A percentile compares a stretch with the other conserved stretches of the same genome.
These are phyloP conservation scores for Catamblyrhynchus diadema DNA, from an alignment of 2,797 vertebrate species.

Conservation along the genomic window DNA sequence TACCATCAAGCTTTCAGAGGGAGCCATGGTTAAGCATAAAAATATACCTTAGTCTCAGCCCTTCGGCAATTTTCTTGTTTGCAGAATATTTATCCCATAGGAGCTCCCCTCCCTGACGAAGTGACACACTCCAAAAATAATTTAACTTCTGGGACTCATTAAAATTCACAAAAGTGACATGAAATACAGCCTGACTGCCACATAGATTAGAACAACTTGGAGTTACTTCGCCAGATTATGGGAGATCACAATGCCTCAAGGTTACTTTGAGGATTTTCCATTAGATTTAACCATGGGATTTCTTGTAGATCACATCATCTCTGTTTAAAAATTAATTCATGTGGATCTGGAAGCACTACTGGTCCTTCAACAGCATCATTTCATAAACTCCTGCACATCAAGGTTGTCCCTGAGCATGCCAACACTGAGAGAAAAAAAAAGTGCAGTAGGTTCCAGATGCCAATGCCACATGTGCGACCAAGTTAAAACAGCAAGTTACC, in stretches of 20 bases:
- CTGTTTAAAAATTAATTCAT: not conserved
- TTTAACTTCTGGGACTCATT: not conserved
- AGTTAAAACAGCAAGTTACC: constrained; percentile 25
- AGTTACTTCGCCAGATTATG: not conserved
- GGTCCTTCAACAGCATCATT: not conserved
- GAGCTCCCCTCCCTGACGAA: not conserved
- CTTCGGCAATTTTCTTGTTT: not conserved
- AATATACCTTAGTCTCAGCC: not conserved
- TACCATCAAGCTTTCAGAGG: not conserved
- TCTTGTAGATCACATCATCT: not conserved
- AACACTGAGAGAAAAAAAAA: not conserved
- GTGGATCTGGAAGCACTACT: not conserved
- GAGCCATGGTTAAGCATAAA: not conserved
- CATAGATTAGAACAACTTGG: not conserved
- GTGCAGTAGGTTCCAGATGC: not conserved
- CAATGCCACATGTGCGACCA: not conserved
- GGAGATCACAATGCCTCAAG: not conserved
- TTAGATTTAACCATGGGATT: not conserved
- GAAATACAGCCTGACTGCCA: not conserved
- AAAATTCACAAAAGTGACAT: not conserved
- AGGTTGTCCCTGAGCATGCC: not conserved
- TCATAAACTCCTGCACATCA: not conserved
- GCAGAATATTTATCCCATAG: not conserved
- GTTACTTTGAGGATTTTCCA: not conserved
- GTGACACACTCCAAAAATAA: not conserved